Evolutionary conservation across 2,888 invertebrate genomes (phyloP).

Genomic region (Philereme transversata): DNA sequence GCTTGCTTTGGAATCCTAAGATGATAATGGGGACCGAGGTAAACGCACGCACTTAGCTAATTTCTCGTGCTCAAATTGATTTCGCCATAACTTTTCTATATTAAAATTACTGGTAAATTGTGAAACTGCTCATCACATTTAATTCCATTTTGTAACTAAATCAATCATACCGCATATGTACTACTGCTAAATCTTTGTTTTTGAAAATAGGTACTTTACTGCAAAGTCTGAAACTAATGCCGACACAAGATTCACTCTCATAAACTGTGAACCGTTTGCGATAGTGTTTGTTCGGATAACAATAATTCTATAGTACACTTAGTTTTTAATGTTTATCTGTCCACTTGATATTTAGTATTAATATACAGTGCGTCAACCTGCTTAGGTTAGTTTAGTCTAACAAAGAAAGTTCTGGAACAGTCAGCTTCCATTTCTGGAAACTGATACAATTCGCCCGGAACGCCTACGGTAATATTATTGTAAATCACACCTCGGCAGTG

Average conservation of each 20-base stretch:
- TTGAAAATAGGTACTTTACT: neutral
- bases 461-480: conserved; percentile 67
- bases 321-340: neutral
- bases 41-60: conserved; percentile 12
- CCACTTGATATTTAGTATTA: neutral
- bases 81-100: conserved; percentile 16
- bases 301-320: conserved; percentile 39
- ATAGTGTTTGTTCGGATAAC: conserved; percentile 34
- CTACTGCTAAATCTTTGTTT: neutral
- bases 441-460: conserved; percentile 57
- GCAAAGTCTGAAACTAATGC: neutral
- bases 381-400: neutral
- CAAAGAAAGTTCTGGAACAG: conserved; percentile 57
- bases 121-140: conserved; percentile 23
- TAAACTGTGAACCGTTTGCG: conserved; percentile 30
- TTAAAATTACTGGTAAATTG: conserved; percentile 12
- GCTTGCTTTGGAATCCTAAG: neutral
- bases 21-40: conserved; percentile 2
- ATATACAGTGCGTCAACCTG: neutral
- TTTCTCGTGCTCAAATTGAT: conserved; percentile 7
- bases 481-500: conserved; percentile 61
- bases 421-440: conserved; percentile 68
- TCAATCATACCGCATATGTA: conserved; percentile 1
- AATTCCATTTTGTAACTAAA: conserved; percentile 14
- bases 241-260: conserved; percentile 15